A percentile compares a stretch with the other conserved stretches of the same genome.
phyloP scores from a whole-genome alignment of 2,888 invertebrate genomes.

The Drosophila falleni region DNA sequence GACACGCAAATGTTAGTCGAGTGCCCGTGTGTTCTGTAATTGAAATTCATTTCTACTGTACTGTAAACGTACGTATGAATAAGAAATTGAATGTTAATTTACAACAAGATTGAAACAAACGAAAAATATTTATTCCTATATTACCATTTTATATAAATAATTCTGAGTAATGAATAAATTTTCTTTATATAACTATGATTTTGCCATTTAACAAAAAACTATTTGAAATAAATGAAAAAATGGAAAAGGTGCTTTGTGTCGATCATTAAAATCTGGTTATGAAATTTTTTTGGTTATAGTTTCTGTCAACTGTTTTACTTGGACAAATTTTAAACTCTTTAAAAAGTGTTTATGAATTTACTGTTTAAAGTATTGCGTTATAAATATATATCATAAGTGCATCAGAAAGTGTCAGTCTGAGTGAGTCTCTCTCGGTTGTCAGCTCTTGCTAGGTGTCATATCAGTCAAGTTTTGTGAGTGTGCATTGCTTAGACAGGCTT shows the following conservation, averaged over 20 bases:
- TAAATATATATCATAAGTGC: constrained; percentile 40
- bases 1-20: constrained; percentile 29
- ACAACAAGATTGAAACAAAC: no score
- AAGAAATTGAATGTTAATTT: not conserved
- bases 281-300: no score
- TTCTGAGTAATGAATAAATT: no score
- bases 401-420: constrained; percentile 21
- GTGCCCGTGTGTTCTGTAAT: constrained; percentile 12
- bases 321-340: not conserved
- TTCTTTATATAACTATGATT: no score
- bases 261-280: no score
- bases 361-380: not conserved
- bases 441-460: constrained; percentile 47
- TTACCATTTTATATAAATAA: not conserved
- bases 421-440: constrained; percentile 33
- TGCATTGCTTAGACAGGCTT: constrained; percentile 7
- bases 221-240: no score
- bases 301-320: not conserved
- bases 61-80: constrained; percentile 7
- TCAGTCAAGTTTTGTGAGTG: constrained; percentile 53
- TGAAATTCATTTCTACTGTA: constrained; percentile 29
- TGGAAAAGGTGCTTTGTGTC: no score
- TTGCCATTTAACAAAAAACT: no score
- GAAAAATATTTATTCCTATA: not conserved
- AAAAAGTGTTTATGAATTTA: not conserved